These are phyloP conservation scores for Boleophthalmus pectinirostris DNA, from an alignment of 2,113 vertebrate genomes.

Conservation along the genomic window DNA sequence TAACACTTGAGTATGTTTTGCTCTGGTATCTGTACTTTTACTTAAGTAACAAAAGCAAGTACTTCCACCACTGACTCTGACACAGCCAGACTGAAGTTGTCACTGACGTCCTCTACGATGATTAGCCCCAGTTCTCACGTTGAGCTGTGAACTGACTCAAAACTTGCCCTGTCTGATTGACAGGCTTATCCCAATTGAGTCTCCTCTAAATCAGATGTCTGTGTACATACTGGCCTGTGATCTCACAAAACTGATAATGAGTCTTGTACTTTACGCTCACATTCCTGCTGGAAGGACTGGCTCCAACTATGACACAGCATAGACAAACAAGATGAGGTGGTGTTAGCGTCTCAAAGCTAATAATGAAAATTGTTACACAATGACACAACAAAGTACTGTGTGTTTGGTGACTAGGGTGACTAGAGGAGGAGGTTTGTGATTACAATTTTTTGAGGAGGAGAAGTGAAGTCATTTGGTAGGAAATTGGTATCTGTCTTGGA, in stretches of 20 bases:
- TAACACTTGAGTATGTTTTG: too few species aligned
- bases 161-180: conserved; percentile 23
- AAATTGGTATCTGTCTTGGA: too few species aligned
- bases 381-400: neutral
- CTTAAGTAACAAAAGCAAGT: too few species aligned
- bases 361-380: neutral
- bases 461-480: too few species aligned
- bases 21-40: too few species aligned
- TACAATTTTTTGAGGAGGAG: neutral
- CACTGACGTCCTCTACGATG: conserved; percentile 19
- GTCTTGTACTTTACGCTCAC: conserved; percentile 10
- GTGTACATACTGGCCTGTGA: conserved; percentile 23
- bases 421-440: neutral
- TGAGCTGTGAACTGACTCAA: conserved; percentile 24
- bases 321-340: neutral
- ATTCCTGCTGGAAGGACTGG: conserved; percentile 12
- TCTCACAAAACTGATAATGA: conserved; percentile 32
- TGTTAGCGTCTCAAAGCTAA: neutral
- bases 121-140: conserved; percentile 29
- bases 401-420: neutral
- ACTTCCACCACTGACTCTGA: too few species aligned
- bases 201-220: conserved; percentile 7
- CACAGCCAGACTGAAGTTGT: conserved; percentile 37
- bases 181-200: conserved; percentile 1
- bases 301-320: neutral